Percentiles rank a stretch among this genome's conserved stretches.
Conservation (phyloP, 2,113 vertebrate species). For the Ochotona curzoniae region DNA sequence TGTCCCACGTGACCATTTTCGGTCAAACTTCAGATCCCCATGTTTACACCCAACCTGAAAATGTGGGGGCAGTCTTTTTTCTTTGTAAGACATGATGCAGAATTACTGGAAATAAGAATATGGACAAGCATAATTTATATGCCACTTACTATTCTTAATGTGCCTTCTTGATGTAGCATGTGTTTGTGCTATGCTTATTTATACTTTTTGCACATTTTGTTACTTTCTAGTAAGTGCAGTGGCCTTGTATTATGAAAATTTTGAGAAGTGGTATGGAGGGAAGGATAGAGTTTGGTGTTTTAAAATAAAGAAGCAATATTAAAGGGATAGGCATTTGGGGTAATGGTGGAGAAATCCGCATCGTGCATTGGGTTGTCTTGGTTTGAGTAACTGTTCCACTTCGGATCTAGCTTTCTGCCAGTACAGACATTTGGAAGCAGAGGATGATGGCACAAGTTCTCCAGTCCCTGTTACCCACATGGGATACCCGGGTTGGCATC, state of each 20-base stretch:
- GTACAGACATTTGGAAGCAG: too few relatives aligned
- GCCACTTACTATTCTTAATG: neutral
- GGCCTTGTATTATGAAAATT: neutral
- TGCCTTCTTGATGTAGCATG: neutral
- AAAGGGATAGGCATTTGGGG: too few relatives aligned
- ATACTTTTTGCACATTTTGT: neutral
- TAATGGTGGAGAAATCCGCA: too few relatives aligned
- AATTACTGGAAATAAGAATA: constrained; percentile 65
- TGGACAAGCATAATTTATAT: neutral
- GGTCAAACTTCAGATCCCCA: neutral
- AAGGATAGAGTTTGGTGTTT: neutral
- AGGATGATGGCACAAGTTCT: too few relatives aligned
- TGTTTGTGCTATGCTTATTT: neutral
- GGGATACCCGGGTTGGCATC: too few relatives aligned
- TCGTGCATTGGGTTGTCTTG: too few relatives aligned
- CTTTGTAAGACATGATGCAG: constrained; percentile 25
- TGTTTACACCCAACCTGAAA: neutral
- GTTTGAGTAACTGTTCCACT: too few relatives aligned
- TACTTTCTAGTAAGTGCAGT: neutral
- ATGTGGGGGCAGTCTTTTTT: neutral
- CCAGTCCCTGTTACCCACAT: too few relatives aligned
- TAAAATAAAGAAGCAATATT: too few relatives aligned
- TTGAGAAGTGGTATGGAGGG: neutral
- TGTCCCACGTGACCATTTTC: neutral
- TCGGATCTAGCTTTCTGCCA: too few relatives aligned